These are phyloP conservation scores for Campoplex nolae DNA, from an alignment of 2,888 invertebrate species.

Conservation along the genomic window DNA sequence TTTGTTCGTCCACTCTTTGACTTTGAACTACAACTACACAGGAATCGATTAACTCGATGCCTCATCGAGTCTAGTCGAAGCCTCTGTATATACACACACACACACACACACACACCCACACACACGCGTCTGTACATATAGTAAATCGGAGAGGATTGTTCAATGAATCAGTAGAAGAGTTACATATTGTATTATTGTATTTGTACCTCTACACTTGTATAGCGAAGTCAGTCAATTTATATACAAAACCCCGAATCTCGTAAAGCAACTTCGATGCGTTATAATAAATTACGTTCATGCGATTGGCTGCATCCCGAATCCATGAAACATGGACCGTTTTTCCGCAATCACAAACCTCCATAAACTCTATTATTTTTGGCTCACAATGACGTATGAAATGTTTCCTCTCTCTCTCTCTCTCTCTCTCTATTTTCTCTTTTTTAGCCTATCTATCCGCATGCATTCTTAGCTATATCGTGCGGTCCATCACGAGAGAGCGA, in stretches of 20 bases:
- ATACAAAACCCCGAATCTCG: slow-evolving; percentile 21
- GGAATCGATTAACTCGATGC: slow-evolving; percentile 47
- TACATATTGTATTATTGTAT: neutral
- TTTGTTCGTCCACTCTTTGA: slow-evolving; percentile 17
- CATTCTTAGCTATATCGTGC: slow-evolving; percentile 28
- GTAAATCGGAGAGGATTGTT: neutral
- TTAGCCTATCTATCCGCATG: neutral
- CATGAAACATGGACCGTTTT: slow-evolving; percentile 15
- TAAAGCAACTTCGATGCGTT: slow-evolving; percentile 50
- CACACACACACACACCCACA: neutral
- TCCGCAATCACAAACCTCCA: slow-evolving; percentile 31
- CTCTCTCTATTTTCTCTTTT: neutral
- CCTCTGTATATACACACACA: neutral
- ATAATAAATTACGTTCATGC: slow-evolving; percentile 54
- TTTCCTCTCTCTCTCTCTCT: neutral
- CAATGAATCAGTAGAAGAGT: neutral
- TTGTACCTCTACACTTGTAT: neutral
- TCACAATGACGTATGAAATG: slow-evolving; percentile 27
- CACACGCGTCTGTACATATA: neutral
- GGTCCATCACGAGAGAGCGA: slow-evolving; percentile 14
- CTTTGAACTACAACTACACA: slow-evolving; percentile 27
- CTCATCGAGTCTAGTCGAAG: neutral
- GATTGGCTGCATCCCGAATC: slow-evolving; percentile 27
- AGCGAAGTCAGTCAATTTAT: neutral
- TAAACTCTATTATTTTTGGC: slow-evolving; percentile 60